These are phyloP conservation scores for Plemyria rubiginata DNA, from an alignment of 2,888 invertebrate species.

Conservation along the genomic window DNA sequence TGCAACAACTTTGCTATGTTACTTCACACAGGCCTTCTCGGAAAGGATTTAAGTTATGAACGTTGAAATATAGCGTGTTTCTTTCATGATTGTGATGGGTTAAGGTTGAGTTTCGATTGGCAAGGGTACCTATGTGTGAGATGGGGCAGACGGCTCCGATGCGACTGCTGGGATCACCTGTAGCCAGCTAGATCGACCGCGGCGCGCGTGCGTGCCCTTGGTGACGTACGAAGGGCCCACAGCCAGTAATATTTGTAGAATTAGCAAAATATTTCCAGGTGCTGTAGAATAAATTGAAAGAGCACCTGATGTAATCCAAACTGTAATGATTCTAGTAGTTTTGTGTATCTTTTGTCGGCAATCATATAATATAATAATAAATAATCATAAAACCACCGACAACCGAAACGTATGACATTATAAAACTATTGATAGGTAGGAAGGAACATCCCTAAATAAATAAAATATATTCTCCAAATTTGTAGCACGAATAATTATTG, in stretches of 20 bases:
- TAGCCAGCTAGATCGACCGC: conserved; percentile 82
- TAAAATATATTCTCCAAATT: too few species aligned
- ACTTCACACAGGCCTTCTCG: conserved; percentile 49
- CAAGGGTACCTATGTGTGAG: conserved; percentile 43
- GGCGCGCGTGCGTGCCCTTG: conserved; percentile 80
- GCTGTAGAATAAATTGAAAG: neutral
- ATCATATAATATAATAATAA: too few species aligned
- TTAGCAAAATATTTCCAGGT: neutral
- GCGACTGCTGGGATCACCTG: conserved; percentile 82
- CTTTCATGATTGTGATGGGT: conserved; percentile 56
- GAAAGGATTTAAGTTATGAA: conserved; percentile 40
- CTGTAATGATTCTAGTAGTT: too few species aligned
- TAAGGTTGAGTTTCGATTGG: conserved; percentile 46
- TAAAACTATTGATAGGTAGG: too few species aligned
- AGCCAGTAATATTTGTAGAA: conserved; percentile 48
- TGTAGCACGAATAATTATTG: too few species aligned
- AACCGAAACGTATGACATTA: too few species aligned
- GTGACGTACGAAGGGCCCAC: conserved; percentile 71
- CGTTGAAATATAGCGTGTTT: conserved; percentile 52
- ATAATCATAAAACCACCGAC: too few species aligned
- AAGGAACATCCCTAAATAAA: too few species aligned
- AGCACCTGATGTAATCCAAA: too few species aligned
- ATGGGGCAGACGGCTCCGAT: conserved; percentile 57
- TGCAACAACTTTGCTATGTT: conserved; percentile 45
- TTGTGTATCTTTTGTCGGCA: too few species aligned